phyloP scores from a whole-genome alignment of 2,888 invertebrate genomes.

The Platycheirus albimanus region DNA sequence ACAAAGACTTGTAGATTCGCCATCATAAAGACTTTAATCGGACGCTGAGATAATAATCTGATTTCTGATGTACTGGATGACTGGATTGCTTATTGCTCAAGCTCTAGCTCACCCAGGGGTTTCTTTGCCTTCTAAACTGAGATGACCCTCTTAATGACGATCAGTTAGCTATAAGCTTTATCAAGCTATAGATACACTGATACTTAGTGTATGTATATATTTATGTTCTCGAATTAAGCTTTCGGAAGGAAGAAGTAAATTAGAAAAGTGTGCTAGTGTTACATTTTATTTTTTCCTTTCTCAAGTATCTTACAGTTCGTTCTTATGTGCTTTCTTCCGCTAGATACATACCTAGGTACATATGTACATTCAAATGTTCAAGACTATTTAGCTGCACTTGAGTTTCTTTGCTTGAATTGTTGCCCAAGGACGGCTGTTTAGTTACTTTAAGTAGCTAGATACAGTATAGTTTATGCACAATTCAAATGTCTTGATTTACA shows the following conservation, averaged over 20 bases:
- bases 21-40: conserved; percentile 31
- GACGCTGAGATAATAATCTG: conserved; percentile 51
- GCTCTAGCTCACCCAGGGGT: conserved; percentile 37
- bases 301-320: neutral
- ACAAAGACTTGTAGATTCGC: conserved; percentile 55
- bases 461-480: conserved; percentile 16
- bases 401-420: conserved; percentile 27
- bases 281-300: neutral
- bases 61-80: conserved; percentile 10
- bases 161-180: neutral
- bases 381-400: conserved; percentile 8
- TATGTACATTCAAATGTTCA: neutral
- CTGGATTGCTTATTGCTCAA: conserved; percentile 35
- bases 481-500: conserved; percentile 23
- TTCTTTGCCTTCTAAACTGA: neutral
- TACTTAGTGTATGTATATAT: neutral
- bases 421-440: conserved; percentile 43
- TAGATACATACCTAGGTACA: neutral
- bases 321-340: conserved; percentile 17
- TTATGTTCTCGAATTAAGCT: conserved; percentile 31
- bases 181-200: neutral
- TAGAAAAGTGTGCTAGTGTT: conserved; percentile 57
- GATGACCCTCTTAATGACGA: neutral
- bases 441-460: conserved; percentile 10
- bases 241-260: conserved; percentile 67